Base-by-base conservation (phyloP, 2,888 invertebrate species). In the Oxystoma pomonae region DNA sequence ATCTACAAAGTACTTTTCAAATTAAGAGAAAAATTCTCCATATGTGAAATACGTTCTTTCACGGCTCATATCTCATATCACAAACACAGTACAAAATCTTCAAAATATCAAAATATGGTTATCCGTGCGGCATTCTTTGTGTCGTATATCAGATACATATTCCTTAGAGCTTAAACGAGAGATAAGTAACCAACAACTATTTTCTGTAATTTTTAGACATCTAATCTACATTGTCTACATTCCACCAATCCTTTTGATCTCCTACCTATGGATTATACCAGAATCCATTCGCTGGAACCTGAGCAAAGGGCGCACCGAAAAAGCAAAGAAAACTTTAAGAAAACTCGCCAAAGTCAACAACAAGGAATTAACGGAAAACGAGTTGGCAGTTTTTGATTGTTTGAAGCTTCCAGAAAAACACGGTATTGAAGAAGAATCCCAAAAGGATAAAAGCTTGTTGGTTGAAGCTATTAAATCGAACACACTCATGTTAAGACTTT, bases 271-370 rank as follows among this genome's bases (percentile, higher is more conserved):
- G 83, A 75, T 90, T 56, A 75, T 89, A 21, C 88, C 90, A 21
- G 91, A 91, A 81, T 90, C 90, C 69, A 82, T 88, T 58, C 84
- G 92, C 71, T 93, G 93, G 93, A 82, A 92, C 61, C 80, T 90
- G 59, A 86, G 86, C 12, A 84, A 86, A 62, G 85, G 86, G 1
- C 80, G 84, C 64, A 78, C 81, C 16, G 80, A 83, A 0, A 81
- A 84, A 52, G 88, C 89, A 0, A 84, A 84, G 60, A 75, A 75
- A 1, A 84, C 88, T 17, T 78, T 90, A 12, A 80, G 82, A 16
- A 85, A 83, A 70, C 87, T 89, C 1, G 87, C 90, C 0, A 79
- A 79, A 60, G 82, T 87, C 65, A 91, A 91, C 71, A 86, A 73
- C 9, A 76, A 71, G 62, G 66, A 64, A 49, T 69, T 80, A 20